Evolutionary conservation across 1,140 invertebrate genomes (phyloP), one percentile per base, ranked within the genome.

Genomic region (Drosophila kurseongensis): DNA sequence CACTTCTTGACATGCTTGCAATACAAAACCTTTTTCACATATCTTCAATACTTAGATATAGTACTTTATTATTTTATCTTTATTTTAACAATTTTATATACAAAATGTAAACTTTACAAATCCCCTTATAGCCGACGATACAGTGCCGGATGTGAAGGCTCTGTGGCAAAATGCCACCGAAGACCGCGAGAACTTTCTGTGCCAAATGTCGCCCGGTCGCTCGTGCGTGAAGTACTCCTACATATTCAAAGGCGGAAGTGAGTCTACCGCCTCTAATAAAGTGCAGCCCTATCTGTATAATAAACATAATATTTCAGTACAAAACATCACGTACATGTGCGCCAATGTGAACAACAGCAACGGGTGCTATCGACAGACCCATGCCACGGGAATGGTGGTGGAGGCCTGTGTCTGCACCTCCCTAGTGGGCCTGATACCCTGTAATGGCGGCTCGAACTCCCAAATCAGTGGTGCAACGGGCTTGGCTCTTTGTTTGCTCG

Each of bases 281-380:
- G n/a, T 18, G 6, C n/a, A 29, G 8, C 7, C 7, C 7, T 12
- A 16, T 12, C 13, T 12, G 0, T 2, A 32, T 18, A 18, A 12
- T 18, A 36, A 18, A 9, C 32, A 0, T 3, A 4, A 10, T n/a
- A 9, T 52, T 76, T 7, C 14, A 91, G 90, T 91, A 29, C 80
- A 91, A 38, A 91, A 91, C 23, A 91, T 89, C n/a, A 91, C 90
- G 0, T 91, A 91, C 42, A 91, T 91, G 90, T 91, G 90, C 35
- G 90, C 90, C 55, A 85, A 69, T 44, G 90, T 90, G 5, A 91
- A 91, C 35, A 75, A 18, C 9, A 77, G 52, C 10, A 88, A 80
- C 29, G 90, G 90, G 4, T 91, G 90, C 48, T 91, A 85, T 68
- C 78, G 45, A 1, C 82, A 91, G 50, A 77, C 58, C n/a, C 71